Conservation (phyloP, 2,113 vertebrate genomes). For the Caretta caretta region DNA sequence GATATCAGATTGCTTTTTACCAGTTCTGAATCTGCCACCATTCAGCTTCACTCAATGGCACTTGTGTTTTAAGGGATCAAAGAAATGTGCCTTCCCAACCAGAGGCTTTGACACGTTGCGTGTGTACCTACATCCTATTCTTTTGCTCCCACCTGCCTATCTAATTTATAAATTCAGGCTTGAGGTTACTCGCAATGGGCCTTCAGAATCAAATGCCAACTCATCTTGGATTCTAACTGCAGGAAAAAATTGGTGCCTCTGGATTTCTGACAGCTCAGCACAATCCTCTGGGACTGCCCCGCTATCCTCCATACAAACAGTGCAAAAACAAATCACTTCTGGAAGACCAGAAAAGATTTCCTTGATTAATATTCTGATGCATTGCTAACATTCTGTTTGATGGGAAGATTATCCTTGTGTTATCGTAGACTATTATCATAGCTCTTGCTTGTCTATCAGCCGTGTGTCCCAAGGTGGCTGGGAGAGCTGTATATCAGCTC, state of each 20-base stretch:
- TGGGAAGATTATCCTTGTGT: conserved; percentile 26
- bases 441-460: conserved; percentile 21
- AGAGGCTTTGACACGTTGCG: too few relatives aligned
- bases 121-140: not conserved
- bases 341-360: not conserved
- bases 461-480: not conserved
- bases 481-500: not conserved
- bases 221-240: not conserved
- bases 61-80: not conserved
- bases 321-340: not conserved
- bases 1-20: not conserved
- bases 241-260: not conserved
- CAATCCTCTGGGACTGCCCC: not conserved
- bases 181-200: not conserved
- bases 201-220: not conserved
- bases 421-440: not conserved
- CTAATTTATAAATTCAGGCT: not conserved
- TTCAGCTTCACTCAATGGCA: conserved; percentile 4
- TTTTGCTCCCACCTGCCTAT: not conserved
- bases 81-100: not conserved
- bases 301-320: not conserved
- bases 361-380: conserved; percentile 41
- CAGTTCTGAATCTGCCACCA: not conserved
- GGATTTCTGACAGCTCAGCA: conserved; percentile 1
- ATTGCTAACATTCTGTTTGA: conserved; percentile 40